Percentiles rank a stretch among this genome's conserved stretches.
These are phyloP conservation scores for Diarsia dahlii DNA, from an alignment of 2,888 invertebrate genomes.

Conservation along the genomic window DNA sequence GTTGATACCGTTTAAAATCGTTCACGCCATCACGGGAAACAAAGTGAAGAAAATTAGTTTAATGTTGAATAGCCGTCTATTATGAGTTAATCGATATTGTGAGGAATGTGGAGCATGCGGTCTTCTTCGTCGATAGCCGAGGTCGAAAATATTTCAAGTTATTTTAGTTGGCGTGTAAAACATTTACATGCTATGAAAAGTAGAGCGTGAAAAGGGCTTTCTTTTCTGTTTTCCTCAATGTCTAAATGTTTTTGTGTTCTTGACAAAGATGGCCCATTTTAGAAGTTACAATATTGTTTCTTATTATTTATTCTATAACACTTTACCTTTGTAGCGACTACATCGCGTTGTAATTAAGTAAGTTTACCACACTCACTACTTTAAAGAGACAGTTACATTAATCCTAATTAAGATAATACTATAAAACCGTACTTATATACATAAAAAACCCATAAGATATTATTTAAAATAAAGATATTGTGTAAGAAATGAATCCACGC, in stretches of 20 bases:
- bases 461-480: background rate
- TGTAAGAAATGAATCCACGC: background rate
- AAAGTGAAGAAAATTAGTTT: conserved; percentile 46
- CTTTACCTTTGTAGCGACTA: background rate
- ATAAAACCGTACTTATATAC: background rate
- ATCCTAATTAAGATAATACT: background rate
- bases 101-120: conserved; percentile 8
- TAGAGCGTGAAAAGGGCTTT: conserved; percentile 5
- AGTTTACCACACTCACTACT: background rate
- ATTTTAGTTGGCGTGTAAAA: background rate
- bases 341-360: background rate
- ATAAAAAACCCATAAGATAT: background rate
- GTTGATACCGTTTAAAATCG: conserved; percentile 63
- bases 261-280: background rate
- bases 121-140: conserved; percentile 2
- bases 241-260: background rate
- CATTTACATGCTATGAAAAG: background rate
- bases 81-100: conserved; percentile 35
- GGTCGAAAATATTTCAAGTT: background rate
- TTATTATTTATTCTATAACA: background rate
- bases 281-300: background rate
- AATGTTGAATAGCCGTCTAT: conserved; percentile 40
- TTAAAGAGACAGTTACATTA: conserved; percentile 7
- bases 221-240: background rate
- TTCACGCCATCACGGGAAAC: conserved; percentile 52